phyloP scores from a whole-genome alignment of 1,140 invertebrate genomes.

The Bombus fervidus region DNA sequence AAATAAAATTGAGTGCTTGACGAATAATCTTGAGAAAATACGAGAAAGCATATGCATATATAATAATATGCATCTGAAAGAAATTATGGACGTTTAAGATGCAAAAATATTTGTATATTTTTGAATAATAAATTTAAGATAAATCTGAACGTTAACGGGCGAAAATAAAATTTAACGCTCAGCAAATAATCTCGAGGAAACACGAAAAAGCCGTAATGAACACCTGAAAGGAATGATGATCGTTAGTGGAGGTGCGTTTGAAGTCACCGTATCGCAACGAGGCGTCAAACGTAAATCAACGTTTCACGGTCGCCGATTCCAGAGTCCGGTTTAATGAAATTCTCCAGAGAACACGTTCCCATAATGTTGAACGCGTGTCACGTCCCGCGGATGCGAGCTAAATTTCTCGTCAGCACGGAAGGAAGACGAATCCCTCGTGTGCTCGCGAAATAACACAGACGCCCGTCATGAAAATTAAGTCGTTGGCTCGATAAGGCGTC shows the following conservation, averaged over 20 bases:
- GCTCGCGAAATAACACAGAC: not conserved
- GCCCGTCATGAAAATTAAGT: slow-evolving; percentile 1
- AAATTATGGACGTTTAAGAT: too few species aligned
- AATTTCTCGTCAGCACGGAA: slow-evolving; percentile 39
- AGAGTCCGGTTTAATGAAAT: slow-evolving; percentile 16
- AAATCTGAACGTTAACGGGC: too few species aligned
- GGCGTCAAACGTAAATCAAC: slow-evolving; percentile 16
- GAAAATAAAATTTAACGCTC: too few species aligned
- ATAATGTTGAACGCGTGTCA: slow-evolving; percentile 14
- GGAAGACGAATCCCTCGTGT: slow-evolving; percentile 38
- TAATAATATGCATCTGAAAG: too few species aligned
- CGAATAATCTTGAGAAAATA: not conserved
- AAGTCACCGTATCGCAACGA: too few species aligned
- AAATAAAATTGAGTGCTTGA: not conserved
- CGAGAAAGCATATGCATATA: too few species aligned
- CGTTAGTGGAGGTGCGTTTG: not conserved
- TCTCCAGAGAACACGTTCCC: slow-evolving; percentile 1
- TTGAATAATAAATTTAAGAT: too few species aligned
- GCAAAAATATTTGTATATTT: too few species aligned
- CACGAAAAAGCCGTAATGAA: not conserved
- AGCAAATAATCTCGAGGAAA: too few species aligned
- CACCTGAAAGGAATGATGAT: not conserved
- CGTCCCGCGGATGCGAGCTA: not conserved
- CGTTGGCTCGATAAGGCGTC: not conserved
- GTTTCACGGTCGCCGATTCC: not conserved